Evolutionary conservation across 2,113 vertebrate species (phyloP).

Genomic region (Caloenas nicobarica): DNA sequence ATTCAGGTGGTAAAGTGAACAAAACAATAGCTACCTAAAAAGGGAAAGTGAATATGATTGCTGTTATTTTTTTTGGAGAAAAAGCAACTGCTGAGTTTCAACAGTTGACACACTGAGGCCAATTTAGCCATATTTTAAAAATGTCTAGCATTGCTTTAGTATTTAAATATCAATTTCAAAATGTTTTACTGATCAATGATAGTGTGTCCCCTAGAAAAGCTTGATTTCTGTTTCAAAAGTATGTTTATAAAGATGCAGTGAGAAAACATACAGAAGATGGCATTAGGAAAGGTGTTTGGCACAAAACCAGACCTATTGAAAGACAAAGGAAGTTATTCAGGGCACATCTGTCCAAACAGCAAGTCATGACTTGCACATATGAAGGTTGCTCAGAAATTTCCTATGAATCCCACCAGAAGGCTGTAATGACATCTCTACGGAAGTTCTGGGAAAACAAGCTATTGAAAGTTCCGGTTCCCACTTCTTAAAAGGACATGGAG

Average conservation of each 20-base stretch:
- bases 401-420: background rate
- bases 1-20: background rate
- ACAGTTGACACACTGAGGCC: background rate
- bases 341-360: background rate
- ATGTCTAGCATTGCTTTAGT: background rate
- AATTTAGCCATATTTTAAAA: background rate
- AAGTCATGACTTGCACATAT: background rate
- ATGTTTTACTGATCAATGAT: background rate
- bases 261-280: background rate
- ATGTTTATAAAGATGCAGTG: background rate
- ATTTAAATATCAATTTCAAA: background rate
- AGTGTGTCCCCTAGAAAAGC: background rate
- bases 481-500: background rate
- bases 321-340: background rate
- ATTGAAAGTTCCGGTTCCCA: background rate
- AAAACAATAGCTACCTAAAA: background rate
- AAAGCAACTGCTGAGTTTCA: background rate
- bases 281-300: background rate
- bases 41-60: background rate
- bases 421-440: background rate
- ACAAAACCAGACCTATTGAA: background rate
- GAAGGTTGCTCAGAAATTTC: background rate
- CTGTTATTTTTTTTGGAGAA: background rate
- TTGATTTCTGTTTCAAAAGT: background rate
- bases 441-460: background rate